These are phyloP conservation scores for Luehdorfia chinensis DNA, from an alignment of 1,140 invertebrate species.

Conservation along the genomic window DNA sequence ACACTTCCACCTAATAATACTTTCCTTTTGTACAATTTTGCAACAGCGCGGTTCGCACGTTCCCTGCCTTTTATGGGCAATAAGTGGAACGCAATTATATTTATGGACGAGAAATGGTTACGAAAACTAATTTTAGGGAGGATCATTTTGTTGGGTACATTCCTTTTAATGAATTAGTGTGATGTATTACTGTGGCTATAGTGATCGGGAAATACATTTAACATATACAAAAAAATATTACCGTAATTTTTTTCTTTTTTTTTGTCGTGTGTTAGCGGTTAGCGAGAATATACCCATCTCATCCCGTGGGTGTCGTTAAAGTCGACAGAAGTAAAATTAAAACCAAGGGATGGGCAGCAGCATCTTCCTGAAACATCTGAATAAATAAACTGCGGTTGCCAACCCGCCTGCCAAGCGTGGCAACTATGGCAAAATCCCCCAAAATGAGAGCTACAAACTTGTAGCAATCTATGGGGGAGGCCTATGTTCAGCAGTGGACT, in stretches of 20 bases:
- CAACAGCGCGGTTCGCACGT: slow-evolving; percentile 72
- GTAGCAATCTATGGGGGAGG: too few relatives aligned
- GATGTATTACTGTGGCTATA: neutral
- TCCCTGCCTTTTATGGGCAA: slow-evolving; percentile 73
- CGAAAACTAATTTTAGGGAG: slow-evolving; percentile 68
- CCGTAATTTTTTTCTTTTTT: too few relatives aligned
- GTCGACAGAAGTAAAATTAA: too few relatives aligned
- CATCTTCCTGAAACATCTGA: too few relatives aligned
- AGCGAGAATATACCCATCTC: neutral
- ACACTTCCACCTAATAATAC: slow-evolving; percentile 70
- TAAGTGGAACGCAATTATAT: slow-evolving; percentile 77
- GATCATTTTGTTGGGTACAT: slow-evolving; percentile 49
- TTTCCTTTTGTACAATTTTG: slow-evolving; percentile 76
- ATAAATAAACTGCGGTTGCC: too few relatives aligned
- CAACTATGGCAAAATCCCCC: too few relatives aligned
- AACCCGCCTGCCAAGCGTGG: neutral
- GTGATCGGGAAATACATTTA: neutral
- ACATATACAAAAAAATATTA: too few relatives aligned
- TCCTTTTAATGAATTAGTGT: slow-evolving; percentile 42
- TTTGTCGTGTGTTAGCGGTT: neutral
- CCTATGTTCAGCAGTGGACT: too few relatives aligned
- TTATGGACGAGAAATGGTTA: slow-evolving; percentile 69
- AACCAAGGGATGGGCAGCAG: too few relatives aligned
- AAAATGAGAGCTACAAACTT: too few relatives aligned
- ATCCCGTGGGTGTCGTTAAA: too few relatives aligned